Evolutionary conservation across 2,113 vertebrate species (phyloP), one percentile per base, ranked within the genome.

Genomic region (Triplophysa dalaica): DNA sequence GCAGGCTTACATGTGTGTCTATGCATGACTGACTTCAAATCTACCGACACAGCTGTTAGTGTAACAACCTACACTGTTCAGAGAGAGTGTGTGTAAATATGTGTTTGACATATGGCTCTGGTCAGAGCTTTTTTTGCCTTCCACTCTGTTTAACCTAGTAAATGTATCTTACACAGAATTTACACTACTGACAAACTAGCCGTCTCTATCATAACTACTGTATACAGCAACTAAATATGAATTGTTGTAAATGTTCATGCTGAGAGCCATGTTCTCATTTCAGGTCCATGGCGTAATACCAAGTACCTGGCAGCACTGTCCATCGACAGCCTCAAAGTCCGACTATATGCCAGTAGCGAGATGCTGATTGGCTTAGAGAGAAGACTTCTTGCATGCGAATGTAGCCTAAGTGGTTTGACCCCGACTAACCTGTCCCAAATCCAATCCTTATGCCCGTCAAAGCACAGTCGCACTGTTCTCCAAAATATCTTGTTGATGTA

Each of bases 321-420:
- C 83, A 85, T 81, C 62, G 77, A 65, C 70, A 83, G 88, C 87
- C 88, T 91, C 84, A 81, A 80, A 19, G 86, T 68, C 68, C 65
- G n/a, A 52, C 83, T 87, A 11, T 50, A 87, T 89, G 90, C 90
- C 80, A 88, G 88, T 87, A 90, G 87, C 85, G 88, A 82, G 85
- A 85, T 78, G 64, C 87, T 90, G 90, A 93, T 87, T 91, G 88
- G 90, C 89, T 89, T 89, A 87, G 9, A 60, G 86, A 88, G 87
- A 91, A 92, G 90, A 90, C 90, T 87, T 93, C 61, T 92, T 90
- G 91, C 86, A 90, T 91, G 88, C 92, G 88, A 96, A 93, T 83
- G 85, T 89, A 92, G 89, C 89, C 90, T 93, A 95, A 94, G 91
- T 93, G 93, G 92, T 93, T 94, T 94, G 93, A 95, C 91, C 91